These are phyloP conservation scores for Leucoraja erinaceus DNA, from an alignment of 2,113 vertebrate genomes.

Conservation along the genomic window DNA sequence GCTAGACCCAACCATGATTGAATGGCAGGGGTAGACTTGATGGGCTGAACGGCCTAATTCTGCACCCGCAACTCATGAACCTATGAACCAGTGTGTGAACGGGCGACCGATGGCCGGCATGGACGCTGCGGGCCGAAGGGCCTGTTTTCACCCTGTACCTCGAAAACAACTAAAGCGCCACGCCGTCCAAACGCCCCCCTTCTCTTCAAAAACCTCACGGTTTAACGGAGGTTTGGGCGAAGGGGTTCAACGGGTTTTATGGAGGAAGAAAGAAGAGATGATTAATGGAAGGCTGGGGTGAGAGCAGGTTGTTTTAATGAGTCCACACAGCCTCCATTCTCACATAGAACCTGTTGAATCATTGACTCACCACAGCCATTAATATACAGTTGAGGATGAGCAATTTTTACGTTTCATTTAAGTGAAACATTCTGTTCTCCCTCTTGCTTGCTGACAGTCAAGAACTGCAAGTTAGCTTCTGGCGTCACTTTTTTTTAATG, in stretches of 20 bases:
- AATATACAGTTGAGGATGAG: conserved; percentile 30
- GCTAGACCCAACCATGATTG: no score
- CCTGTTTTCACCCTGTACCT: no score
- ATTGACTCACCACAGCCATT: conserved; percentile 16
- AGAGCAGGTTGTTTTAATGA: conserved; percentile 11
- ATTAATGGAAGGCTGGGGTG: conserved; percentile 8
- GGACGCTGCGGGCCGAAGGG: no score
- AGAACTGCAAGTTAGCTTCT: conserved; percentile 14
- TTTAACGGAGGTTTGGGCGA: not conserved
- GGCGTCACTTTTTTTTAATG: not conserved
- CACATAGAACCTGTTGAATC: conserved; percentile 33
- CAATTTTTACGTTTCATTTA: conserved; percentile 33
- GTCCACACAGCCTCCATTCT: not conserved
- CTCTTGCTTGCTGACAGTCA: conserved; percentile 21
- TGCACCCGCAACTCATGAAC: no score
- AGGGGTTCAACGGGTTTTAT: not conserved
- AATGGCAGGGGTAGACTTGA: no score
- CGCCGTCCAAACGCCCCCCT: not conserved
- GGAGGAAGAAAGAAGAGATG: not conserved
- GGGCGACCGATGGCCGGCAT: no score
- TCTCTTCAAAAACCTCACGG: not conserved
- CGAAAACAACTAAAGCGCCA: no score
- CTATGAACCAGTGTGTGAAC: no score
- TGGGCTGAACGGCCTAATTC: no score
- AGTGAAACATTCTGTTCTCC: conserved; percentile 37